Evolutionary conservation across 35 echinoderm and acorn worm genomes (phyloP).

Genomic region (Apostichopus californicus): DNA sequence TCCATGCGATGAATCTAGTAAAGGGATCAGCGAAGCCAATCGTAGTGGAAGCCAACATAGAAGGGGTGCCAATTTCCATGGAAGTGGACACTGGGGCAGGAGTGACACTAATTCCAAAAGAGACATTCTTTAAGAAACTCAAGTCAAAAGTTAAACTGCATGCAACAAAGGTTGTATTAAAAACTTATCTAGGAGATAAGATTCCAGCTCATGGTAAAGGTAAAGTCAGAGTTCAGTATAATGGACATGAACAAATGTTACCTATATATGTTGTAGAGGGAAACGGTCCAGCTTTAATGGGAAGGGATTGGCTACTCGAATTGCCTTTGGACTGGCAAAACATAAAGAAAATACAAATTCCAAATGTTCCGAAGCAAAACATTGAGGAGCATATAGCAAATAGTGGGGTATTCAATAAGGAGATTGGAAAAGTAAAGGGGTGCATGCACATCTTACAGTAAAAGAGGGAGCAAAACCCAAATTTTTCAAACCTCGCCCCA

Average conservation of each 20-base stretch:
- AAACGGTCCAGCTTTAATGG: neutral
- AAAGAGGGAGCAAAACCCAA: constrained; percentile 23
- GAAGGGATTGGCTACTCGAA: constrained; percentile 5
- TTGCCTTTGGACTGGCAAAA: constrained; percentile 10
- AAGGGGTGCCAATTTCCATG: neutral
- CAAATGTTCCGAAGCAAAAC: neutral
- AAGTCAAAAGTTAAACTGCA: neutral
- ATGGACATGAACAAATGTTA: neutral
- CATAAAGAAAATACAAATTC: neutral
- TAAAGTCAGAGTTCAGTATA: neutral
- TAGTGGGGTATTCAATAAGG: neutral
- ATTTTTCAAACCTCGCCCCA: constrained; percentile 65
- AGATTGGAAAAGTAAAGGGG: neutral
- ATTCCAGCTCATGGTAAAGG: neutral
- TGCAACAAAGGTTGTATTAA: neutral
- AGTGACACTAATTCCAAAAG: neutral
- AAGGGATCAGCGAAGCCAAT: too few relatives aligned
- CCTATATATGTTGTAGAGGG: constrained; percentile 1
- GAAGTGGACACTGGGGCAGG: neutral
- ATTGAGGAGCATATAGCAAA: neutral
- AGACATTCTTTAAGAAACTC: neutral
- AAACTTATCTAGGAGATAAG: neutral
- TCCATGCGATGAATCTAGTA: too few relatives aligned
- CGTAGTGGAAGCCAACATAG: too few relatives aligned
- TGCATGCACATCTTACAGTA: constrained; percentile 54